phyloP scores from a whole-genome alignment of 2,113 vertebrate species.

The Colinus virginianus region DNA sequence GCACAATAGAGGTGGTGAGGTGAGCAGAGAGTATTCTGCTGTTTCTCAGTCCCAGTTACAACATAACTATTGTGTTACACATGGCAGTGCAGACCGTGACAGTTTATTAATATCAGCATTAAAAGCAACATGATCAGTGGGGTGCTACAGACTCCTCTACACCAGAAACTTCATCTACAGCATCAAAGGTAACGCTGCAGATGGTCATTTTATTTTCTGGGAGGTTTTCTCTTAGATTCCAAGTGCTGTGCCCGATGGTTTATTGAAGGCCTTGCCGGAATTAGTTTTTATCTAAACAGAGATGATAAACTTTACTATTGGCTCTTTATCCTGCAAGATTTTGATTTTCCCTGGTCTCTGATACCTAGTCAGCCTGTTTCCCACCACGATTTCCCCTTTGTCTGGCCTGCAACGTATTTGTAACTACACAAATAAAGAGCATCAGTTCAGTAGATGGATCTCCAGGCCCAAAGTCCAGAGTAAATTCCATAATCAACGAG shows the following conservation, averaged over 20 bases:
- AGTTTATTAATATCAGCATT: not conserved
- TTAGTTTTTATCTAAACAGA: not conserved
- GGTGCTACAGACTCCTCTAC: not conserved
- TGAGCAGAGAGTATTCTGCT: not conserved
- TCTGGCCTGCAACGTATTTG: constrained; percentile 27
- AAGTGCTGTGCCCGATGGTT: not conserved
- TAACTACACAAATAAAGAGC: constrained; percentile 67
- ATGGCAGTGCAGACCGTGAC: not conserved
- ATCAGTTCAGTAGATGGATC: constrained; percentile 62
- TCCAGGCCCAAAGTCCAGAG: constrained; percentile 56
- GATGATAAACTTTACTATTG: constrained; percentile 8
- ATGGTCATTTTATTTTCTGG: not conserved
- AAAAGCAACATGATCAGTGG: not conserved
- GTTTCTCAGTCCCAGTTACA: not conserved
- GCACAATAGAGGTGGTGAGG: not conserved
- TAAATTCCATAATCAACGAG: constrained; percentile 79
- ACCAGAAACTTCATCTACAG: not conserved
- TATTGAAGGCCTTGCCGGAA: constrained; percentile 12
- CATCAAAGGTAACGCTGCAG: not conserved
- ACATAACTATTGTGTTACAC: not conserved
- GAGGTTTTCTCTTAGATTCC: constrained; percentile 11
- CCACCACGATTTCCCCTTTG: constrained; percentile 38
- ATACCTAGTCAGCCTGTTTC: not conserved
- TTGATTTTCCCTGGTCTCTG: not conserved
- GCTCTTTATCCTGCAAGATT: not conserved